Evolutionary conservation across 2,113 vertebrate genomes (phyloP).

Genomic region (Pituophis catenifer): DNA sequence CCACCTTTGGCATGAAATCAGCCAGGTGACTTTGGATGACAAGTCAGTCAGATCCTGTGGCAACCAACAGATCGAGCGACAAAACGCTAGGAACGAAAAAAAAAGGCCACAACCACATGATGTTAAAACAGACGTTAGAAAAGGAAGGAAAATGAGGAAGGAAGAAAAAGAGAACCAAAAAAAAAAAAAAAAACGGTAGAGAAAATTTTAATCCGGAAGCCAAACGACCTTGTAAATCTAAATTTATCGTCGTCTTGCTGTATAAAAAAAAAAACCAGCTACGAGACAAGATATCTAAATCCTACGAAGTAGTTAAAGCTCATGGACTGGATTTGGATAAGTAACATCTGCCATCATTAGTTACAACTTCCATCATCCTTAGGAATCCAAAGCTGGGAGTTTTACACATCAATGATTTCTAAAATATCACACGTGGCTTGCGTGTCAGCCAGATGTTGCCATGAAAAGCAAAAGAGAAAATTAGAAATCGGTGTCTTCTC

Average conservation of each 20-base stretch:
- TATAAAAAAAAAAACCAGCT: background rate
- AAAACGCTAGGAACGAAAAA: background rate
- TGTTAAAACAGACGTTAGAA: background rate
- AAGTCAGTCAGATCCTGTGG: too few relatives aligned
- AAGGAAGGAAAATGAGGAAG: background rate
- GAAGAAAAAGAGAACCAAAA: background rate
- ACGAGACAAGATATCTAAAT: background rate
- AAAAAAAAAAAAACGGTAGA: background rate
- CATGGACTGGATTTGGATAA: background rate
- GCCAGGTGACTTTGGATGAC: too few relatives aligned
- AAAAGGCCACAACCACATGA: background rate
- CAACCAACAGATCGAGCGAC: too few relatives aligned
- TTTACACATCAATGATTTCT: background rate
- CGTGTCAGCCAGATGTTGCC: background rate
- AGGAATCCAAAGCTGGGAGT: background rate
- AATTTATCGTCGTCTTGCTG: background rate
- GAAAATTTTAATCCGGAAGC: background rate
- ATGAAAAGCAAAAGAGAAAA: too few relatives aligned
- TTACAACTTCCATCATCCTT: background rate
- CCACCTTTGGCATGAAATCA: too few relatives aligned
- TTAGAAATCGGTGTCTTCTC: too few relatives aligned
- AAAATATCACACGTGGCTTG: background rate
- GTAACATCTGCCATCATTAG: background rate
- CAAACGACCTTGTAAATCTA: background rate
- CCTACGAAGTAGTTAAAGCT: background rate